phyloP scores from a whole-genome alignment of 2,797 vertebrate species.

The Danio albolineatus region DNA sequence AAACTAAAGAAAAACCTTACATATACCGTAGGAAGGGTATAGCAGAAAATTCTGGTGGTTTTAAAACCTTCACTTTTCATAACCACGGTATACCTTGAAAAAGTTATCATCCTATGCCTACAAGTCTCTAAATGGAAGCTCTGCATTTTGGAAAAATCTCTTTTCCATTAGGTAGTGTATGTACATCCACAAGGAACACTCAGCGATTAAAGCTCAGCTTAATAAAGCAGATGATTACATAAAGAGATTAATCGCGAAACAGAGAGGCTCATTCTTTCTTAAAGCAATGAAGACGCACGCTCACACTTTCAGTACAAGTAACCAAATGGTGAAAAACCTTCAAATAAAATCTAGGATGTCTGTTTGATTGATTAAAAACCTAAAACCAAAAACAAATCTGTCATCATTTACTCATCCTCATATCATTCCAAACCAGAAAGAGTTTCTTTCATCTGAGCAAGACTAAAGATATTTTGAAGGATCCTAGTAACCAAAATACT shows the following conservation, averaged over 20 bases:
- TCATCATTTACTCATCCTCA: not conserved
- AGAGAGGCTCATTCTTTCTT: conserved; percentile 9
- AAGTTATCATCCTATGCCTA: too few species aligned
- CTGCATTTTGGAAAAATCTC: conserved; percentile 34
- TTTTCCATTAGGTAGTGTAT: conserved; percentile 9
- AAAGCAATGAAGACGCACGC: conserved; percentile 4
- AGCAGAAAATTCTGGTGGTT: too few species aligned
- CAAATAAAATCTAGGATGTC: too few species aligned
- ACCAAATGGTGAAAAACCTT: conserved; percentile 2
- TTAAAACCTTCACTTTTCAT: too few species aligned
- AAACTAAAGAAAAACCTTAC: too few species aligned
- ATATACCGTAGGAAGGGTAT: too few species aligned
- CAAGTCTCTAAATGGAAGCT: conserved; percentile 14
- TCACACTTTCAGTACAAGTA: not conserved
- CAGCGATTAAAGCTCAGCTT: not conserved
- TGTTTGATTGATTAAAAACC: not conserved
- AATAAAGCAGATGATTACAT: conserved; percentile 35
- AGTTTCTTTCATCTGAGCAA: not conserved
- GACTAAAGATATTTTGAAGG: not conserved
- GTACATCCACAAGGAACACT: conserved; percentile 8
- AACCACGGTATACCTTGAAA: too few species aligned
- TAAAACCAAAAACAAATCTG: not conserved
- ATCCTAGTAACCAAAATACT: not conserved
- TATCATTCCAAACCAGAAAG: not conserved
- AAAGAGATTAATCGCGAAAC: conserved; percentile 29